Evolutionary conservation across 2,113 vertebrate genomes (phyloP).

Genomic region (Paradisaea rubra): DNA sequence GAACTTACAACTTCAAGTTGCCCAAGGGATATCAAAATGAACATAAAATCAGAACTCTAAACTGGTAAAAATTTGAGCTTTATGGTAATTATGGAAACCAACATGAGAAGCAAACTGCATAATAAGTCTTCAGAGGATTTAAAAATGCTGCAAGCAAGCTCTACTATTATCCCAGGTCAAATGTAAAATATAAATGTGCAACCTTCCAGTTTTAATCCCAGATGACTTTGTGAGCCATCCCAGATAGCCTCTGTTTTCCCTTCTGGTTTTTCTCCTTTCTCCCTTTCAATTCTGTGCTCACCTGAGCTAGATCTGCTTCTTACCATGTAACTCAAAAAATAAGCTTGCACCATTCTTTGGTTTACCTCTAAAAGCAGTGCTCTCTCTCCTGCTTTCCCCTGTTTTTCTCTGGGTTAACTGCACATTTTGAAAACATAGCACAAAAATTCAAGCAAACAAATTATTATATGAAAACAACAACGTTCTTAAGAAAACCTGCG

Average conservation of each 20-base stretch:
- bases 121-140: constrained; percentile 24
- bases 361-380: neutral
- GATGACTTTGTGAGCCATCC: neutral
- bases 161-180: neutral
- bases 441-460: neutral
- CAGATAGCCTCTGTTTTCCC: neutral
- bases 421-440: neutral
- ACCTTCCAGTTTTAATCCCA: neutral
- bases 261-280: neutral
- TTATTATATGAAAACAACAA: neutral
- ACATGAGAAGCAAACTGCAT: constrained; percentile 5
- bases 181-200: neutral
- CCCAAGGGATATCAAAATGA: neutral
- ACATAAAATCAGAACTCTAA: constrained; percentile 3
- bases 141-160: neutral
- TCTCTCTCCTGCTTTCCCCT: neutral
- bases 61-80: constrained; percentile 19
- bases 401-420: neutral
- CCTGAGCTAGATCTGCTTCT: neutral
- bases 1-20: neutral
- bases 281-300: neutral
- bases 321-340: neutral
- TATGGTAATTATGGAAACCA: constrained; percentile 37
- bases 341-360: neutral
- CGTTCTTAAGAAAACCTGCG: neutral